phyloP scores from a whole-genome alignment of 2,113 vertebrate species.

The Elachura formosa region DNA sequence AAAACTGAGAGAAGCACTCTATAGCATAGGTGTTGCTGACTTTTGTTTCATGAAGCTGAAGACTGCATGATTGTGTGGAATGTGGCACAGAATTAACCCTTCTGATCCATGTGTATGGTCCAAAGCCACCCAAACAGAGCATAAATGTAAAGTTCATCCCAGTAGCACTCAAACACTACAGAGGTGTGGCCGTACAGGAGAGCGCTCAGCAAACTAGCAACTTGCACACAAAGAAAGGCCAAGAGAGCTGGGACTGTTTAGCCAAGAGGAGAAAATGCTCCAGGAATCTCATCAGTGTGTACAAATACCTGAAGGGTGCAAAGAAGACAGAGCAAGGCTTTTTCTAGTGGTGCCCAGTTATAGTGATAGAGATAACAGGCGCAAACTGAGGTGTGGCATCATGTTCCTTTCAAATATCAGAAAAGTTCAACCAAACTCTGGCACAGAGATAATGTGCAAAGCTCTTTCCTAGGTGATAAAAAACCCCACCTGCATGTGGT shows the following conservation, averaged over 20 bases:
- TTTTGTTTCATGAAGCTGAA: background rate
- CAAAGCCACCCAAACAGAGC: rapidly evolving
- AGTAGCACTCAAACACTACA: background rate
- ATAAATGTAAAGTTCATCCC: background rate
- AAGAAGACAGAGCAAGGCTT: background rate
- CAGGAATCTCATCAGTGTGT: background rate
- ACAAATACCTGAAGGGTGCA: background rate
- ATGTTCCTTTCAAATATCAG: background rate
- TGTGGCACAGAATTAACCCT: background rate
- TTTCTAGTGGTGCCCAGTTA: background rate
- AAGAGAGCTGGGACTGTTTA: background rate
- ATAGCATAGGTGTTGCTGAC: rapidly evolving
- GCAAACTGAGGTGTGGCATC: background rate
- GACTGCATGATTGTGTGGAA: background rate
- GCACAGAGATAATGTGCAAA: background rate
- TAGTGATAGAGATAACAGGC: background rate
- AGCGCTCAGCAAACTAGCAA: background rate
- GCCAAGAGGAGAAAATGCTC: background rate
- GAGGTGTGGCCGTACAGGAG: rapidly evolving
- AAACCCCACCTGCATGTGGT: background rate
- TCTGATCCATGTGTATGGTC: background rate
- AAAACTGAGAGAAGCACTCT: background rate
- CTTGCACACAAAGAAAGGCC: background rate
- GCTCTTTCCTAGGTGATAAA: background rate
- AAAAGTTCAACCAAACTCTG: background rate